These are phyloP conservation scores for Cisticola juncidis DNA, from an alignment of 2,113 vertebrate genomes.

Conservation along the genomic window DNA sequence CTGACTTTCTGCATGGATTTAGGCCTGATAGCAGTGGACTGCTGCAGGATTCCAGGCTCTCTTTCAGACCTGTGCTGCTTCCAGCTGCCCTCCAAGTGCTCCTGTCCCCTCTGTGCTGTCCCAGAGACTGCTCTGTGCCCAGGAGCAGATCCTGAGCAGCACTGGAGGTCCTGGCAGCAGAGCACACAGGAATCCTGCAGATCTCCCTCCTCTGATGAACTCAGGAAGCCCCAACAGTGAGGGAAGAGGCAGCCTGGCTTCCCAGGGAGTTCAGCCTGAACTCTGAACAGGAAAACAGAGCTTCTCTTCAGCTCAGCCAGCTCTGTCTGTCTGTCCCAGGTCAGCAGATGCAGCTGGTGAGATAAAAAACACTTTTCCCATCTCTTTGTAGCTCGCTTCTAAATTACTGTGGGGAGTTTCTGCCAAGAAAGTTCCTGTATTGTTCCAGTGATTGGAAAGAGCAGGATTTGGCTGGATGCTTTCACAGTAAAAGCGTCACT, in stretches of 20 bases:
- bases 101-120: neutral
- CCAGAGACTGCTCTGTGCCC: neutral
- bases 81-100: neutral
- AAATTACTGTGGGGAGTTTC: neutral
- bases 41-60: neutral
- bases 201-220: neutral
- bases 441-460: neutral
- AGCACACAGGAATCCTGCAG: neutral
- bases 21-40: accelerated
- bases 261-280: neutral
- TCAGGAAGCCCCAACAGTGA: neutral
- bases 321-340: neutral
- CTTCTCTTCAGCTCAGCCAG: neutral
- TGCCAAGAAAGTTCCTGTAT: neutral
- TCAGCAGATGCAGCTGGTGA: neutral
- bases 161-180: neutral
- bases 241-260: neutral
- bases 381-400: neutral
- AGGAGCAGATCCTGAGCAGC: neutral
- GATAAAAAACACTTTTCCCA: neutral
- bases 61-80: neutral
- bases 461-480: neutral
- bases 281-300: neutral
- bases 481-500: neutral
- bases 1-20: neutral